Conservation (phyloP, 2,888 invertebrate species). For the Pseudanteris insignis region DNA sequence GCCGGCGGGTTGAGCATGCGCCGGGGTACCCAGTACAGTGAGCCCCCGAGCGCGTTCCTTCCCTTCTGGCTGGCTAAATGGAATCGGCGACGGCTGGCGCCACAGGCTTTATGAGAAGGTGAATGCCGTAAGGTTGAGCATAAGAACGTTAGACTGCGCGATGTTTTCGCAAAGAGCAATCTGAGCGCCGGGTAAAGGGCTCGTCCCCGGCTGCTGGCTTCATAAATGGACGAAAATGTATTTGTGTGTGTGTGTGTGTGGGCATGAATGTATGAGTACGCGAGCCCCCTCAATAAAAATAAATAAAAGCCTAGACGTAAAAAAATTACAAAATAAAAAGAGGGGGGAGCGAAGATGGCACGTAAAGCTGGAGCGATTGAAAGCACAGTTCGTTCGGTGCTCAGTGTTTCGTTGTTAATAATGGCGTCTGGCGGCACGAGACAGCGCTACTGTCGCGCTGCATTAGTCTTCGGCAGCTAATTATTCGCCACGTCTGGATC, state of each 20-base stretch:
- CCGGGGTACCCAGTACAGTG: conserved; percentile 5
- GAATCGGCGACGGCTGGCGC: conserved; percentile 8
- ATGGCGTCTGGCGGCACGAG: conserved; percentile 34
- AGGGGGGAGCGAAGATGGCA: conserved; percentile 2
- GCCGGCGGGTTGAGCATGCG: no score
- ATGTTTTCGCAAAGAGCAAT: conserved; percentile 49
- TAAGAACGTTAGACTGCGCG: conserved; percentile 47
- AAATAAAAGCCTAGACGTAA: no score
- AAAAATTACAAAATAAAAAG: conserved; percentile 3
- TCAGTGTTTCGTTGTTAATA: conserved; percentile 43
- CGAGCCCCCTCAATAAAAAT: no score
- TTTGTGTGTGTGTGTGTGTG: no score
- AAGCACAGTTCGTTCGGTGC: conserved; percentile 21
- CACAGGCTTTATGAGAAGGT: conserved; percentile 43
- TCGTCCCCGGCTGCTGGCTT: conserved; percentile 14
- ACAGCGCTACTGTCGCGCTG: conserved; percentile 3
- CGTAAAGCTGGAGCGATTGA: conserved; percentile 14
- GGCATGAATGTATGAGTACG: no score
- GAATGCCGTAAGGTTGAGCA: conserved; percentile 41
- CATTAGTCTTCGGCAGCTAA: conserved; percentile 25
- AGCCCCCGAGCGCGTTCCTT: conserved; percentile 17
- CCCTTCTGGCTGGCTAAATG: conserved; percentile 15
- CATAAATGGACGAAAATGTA: conserved; percentile 31
- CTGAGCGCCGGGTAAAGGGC: conserved; percentile 19
- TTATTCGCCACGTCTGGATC: no score